Evolutionary conservation across 1,140 invertebrate species (phyloP).

Genomic region (Myzus persicae): DNA sequence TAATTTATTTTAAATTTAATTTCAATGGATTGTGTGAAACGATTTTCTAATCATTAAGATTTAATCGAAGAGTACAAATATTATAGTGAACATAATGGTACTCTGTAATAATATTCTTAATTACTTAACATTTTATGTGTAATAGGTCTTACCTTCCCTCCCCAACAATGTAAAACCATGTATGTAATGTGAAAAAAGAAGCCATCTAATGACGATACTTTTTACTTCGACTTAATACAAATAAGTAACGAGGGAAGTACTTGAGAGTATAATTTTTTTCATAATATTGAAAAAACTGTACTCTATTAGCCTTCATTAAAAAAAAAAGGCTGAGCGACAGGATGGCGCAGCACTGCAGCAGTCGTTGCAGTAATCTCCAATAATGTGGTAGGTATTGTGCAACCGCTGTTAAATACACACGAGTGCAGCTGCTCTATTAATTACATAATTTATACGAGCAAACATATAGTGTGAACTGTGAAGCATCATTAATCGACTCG

Average conservation of each 20-base stretch:
- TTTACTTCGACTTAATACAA: no score
- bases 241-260: background rate
- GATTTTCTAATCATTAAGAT: no score
- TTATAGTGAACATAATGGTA: no score
- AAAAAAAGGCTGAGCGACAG: background rate
- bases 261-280: background rate
- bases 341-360: background rate
- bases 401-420: background rate
- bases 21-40: no score
- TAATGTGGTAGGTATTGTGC: background rate
- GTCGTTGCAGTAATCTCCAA: background rate
- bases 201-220: no score
- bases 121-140: no score
- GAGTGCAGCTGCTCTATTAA: background rate
- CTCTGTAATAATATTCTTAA: no score
- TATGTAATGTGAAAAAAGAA: no score
- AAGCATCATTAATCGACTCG: slow-evolving; percentile 8
- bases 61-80: no score
- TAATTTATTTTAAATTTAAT: no score
- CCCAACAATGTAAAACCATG: no score
- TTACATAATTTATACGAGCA: background rate
- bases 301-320: background rate
- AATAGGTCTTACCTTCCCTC: no score
- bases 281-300: background rate
- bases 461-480: background rate